phyloP scores from a whole-genome alignment of 2,888 invertebrate species.

The Heliconius erato region DNA sequence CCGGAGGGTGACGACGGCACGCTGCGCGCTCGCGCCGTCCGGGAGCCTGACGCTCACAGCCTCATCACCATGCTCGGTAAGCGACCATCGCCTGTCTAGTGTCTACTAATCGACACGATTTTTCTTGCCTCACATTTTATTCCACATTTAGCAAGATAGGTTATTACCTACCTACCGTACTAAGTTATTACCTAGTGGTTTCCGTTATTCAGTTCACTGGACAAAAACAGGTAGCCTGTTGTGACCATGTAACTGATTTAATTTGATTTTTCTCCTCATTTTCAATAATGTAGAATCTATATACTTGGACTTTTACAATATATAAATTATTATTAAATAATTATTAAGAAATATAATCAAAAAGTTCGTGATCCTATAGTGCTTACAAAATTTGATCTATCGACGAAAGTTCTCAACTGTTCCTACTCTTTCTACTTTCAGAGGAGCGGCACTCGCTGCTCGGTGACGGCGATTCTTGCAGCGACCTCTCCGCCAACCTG shows the following conservation, averaged over 20 bases:
- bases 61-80: slow-evolving; percentile 89
- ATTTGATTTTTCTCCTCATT: background rate
- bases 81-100: slow-evolving; percentile 39
- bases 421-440: slow-evolving; percentile 59
- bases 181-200: no score
- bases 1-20: slow-evolving; percentile 80
- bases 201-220: no score
- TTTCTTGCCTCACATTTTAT: no score
- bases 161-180: no score
- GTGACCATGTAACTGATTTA: background rate
- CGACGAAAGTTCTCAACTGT: background rate
- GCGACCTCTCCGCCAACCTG: slow-evolving; percentile 94
- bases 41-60: slow-evolving; percentile 88
- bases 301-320: no score
- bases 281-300: background rate
- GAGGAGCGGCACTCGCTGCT: slow-evolving; percentile 92
- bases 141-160: no score
- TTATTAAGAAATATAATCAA: background rate
- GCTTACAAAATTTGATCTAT: background rate
- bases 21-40: slow-evolving; percentile 70
- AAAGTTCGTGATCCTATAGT: background rate
- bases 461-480: slow-evolving; percentile 88
- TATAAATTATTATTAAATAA: background rate
- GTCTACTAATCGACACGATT: no score
- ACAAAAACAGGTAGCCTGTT: no score